Evolutionary conservation across 2,797 vertebrate species (phyloP), one percentile per base, ranked within the genome.

Genomic region (Enteromius treurensis): DNA sequence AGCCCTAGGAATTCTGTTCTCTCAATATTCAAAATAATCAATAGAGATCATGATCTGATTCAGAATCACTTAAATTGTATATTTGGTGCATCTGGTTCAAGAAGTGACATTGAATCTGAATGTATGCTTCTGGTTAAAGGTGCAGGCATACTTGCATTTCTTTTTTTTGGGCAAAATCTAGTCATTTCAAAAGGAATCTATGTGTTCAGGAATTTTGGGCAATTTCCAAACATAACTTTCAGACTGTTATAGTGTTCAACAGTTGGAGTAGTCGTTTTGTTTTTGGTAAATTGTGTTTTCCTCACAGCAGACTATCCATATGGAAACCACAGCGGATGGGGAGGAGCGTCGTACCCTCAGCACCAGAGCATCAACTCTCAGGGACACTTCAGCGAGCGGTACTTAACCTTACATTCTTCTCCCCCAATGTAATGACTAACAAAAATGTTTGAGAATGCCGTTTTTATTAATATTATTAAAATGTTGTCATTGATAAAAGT

Each of bases 361-460:
- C 97, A 98, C 93, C 96, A 95, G 91, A 94, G 93, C 90, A 87
- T 96, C 89, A 92, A 97, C 92, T 95, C 98, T 97, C 96, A 98
- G 95, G 97, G 97, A 95, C 97, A 97, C 91, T 96, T 98, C 89
- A 96, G 42, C 88, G 97, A 99, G 88, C 96, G 98, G 98, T 99
- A 91, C 75, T 91, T 23, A 37, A 64, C 47, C 5, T 4, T 0
- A 32, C 55, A 11, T 45, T 45, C 10, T 13, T 60, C 55, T 60
- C n/a, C 2, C 2, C 10, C 10, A 60, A 23, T 23, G 55, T 26
- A 26, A 60, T 15, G 58, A 29, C 58, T 29, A 64, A 32, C 60
- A 32, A 17, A 29, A 6, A 62, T 62, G 58, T 62, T 26, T 26
- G 11, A 14, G 55, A 60, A 14, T 26, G 13, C 5, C 5, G 0